Evolutionary conservation across 2,888 invertebrate genomes (phyloP).

Genomic region (Epinotia ramella): DNA sequence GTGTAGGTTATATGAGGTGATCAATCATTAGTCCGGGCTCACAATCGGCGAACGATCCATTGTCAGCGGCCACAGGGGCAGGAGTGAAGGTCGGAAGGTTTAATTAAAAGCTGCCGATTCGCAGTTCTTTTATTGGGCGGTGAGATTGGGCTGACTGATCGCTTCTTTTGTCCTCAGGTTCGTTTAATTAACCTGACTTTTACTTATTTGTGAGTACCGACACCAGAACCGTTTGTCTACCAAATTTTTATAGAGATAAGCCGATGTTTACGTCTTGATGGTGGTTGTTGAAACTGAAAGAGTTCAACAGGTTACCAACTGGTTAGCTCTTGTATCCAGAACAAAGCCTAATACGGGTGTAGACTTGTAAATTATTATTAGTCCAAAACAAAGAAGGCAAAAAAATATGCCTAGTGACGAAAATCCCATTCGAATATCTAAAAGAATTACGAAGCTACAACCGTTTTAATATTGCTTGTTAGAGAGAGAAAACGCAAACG

Average conservation of each 20-base stretch:
- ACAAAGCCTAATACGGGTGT: too few species aligned
- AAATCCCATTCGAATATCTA: too few species aligned
- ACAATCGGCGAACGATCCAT: conserved; percentile 42
- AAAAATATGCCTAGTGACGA: too few species aligned
- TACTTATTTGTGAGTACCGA: conserved; percentile 8
- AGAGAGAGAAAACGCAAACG: too few species aligned
- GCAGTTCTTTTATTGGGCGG: conserved; percentile 45
- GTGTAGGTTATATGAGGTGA: conserved; percentile 40
- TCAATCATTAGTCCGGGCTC: conserved; percentile 43
- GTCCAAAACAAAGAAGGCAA: too few species aligned
- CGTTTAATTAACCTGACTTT: conserved; percentile 40
- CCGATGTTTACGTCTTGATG: not conserved
- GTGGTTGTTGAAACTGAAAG: not conserved
- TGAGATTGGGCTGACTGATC: conserved; percentile 42
- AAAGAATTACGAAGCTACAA: too few species aligned
- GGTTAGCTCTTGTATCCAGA: not conserved
- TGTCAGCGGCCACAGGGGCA: conserved; percentile 41
- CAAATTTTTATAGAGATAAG: not conserved
- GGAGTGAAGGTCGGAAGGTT: conserved; percentile 45
- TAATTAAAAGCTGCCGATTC: conserved; percentile 45
- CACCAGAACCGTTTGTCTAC: not conserved
- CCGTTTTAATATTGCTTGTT: too few species aligned
- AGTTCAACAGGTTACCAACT: conserved; percentile 1
- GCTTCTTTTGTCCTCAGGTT: conserved; percentile 39
- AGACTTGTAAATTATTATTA: too few species aligned